These are phyloP conservation scores for Sciaenops ocellatus DNA, from an alignment of 2,797 vertebrate species.

Conservation along the genomic window DNA sequence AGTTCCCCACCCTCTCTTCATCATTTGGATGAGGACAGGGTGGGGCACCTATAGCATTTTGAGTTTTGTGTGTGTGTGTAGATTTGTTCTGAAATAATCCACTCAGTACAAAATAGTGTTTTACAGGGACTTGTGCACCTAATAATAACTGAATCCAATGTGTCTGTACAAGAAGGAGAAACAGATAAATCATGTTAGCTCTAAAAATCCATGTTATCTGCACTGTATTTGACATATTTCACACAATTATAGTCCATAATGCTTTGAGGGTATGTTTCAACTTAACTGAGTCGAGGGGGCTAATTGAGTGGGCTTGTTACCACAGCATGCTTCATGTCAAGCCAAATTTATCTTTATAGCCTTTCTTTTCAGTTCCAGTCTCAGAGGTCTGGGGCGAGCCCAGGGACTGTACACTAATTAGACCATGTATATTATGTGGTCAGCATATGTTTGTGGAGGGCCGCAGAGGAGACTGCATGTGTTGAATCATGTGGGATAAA, in stretches of 20 bases:
- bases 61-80: background rate
- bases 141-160: background rate
- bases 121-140: constrained; percentile 18
- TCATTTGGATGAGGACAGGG: constrained; percentile 7
- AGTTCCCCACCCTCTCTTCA: constrained; percentile 6
- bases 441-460: constrained; percentile 40
- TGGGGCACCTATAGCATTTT: background rate
- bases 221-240: background rate
- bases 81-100: constrained; percentile 45
- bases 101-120: constrained; percentile 33
- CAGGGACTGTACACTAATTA: constrained; percentile 45
- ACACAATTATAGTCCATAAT: background rate
- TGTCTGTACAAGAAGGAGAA: constrained; percentile 1
- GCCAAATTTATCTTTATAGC: constrained; percentile 20
- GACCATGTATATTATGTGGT: constrained; percentile 31
- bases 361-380: background rate
- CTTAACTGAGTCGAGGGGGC: background rate
- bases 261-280: background rate
- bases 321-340: constrained; percentile 30
- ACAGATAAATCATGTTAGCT: background rate
- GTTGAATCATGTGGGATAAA: constrained; percentile 34
- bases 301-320: constrained; percentile 32
- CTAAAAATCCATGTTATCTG: background rate
- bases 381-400: constrained; percentile 4
- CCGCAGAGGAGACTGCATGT: constrained; percentile 34